Evolutionary conservation across 2,113 vertebrate species (phyloP).

Genomic region (Donacobius atricapilla): DNA sequence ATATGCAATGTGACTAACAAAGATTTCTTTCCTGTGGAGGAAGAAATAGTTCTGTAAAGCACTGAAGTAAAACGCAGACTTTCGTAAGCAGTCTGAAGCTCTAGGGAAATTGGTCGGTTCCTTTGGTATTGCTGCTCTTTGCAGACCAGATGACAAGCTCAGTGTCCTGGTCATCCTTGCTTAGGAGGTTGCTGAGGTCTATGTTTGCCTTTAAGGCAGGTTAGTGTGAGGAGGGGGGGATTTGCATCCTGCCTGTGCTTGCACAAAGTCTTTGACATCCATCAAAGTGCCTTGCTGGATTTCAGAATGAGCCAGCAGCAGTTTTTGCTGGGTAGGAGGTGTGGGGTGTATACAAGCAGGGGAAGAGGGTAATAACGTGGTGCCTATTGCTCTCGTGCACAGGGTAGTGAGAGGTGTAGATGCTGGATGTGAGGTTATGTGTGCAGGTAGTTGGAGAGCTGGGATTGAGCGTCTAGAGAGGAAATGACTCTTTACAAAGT

Average conservation of each 20-base stretch:
- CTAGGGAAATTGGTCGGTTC: background rate
- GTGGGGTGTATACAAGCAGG: background rate
- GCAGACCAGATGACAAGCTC: background rate
- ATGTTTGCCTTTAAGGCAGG: background rate
- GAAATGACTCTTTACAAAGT: background rate
- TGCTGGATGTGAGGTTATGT: background rate
- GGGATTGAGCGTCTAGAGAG: background rate
- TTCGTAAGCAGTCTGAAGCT: background rate
- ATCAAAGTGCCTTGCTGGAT: conserved; percentile 51
- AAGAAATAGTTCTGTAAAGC: conserved; percentile 47
- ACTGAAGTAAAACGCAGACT: conserved; percentile 47
- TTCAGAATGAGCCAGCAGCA: conserved; percentile 31
- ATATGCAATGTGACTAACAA: background rate
- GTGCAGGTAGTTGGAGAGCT: background rate
- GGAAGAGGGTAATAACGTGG: rapidly evolving
- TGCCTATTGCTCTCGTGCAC: background rate
- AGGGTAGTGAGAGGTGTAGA: background rate
- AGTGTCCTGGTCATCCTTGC: background rate
- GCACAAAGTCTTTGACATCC: background rate
- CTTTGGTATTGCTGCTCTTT: conserved; percentile 13
- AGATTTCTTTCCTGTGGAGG: background rate
- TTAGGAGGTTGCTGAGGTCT: background rate
- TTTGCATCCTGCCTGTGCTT: background rate
- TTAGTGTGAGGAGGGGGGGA: background rate
- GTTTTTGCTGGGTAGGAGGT: background rate